phyloP scores from a whole-genome alignment of 2,888 invertebrate species.

The Hesperia comma region DNA sequence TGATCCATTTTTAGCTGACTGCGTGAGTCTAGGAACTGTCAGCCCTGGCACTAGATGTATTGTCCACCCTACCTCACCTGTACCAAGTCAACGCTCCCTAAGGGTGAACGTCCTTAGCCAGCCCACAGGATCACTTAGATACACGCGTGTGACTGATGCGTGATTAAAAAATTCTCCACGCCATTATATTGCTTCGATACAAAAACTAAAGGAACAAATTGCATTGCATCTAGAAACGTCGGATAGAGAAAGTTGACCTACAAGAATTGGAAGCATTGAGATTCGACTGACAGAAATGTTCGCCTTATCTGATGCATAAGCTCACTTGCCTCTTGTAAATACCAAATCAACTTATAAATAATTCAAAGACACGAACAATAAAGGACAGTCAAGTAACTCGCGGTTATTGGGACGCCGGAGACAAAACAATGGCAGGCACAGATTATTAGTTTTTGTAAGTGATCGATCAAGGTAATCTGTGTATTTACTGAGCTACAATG shows the following conservation, averaged over 20 bases:
- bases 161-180: slow-evolving; percentile 35
- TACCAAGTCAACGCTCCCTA: slow-evolving; percentile 27
- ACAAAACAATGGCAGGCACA: slow-evolving; percentile 23
- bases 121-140: slow-evolving; percentile 40
- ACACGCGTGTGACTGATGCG: slow-evolving; percentile 31
- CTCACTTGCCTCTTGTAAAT: slow-evolving; percentile 25
- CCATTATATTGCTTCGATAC: slow-evolving; percentile 13
- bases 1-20: too few relatives aligned
- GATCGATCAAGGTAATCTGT: slow-evolving; percentile 11
- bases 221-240: slow-evolving; percentile 7
- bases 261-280: neutral
- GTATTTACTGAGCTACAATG: slow-evolving; percentile 4
- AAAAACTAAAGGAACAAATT: neutral
- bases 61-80: slow-evolving; percentile 25
- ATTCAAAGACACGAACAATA: slow-evolving; percentile 29
- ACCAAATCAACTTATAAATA: slow-evolving; percentile 30
- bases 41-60: neutral
- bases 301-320: slow-evolving; percentile 29
- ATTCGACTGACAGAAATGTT: slow-evolving; percentile 24
- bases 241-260: slow-evolving; percentile 25
- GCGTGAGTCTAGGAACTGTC: neutral
- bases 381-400: slow-evolving; percentile 15
- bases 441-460: slow-evolving; percentile 12
- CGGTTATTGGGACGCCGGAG: slow-evolving; percentile 10
- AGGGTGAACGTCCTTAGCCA: slow-evolving; percentile 37